These are phyloP conservation scores for Drosophila tripunctata DNA, from an alignment of 2,888 invertebrate genomes.

Conservation along the genomic window DNA sequence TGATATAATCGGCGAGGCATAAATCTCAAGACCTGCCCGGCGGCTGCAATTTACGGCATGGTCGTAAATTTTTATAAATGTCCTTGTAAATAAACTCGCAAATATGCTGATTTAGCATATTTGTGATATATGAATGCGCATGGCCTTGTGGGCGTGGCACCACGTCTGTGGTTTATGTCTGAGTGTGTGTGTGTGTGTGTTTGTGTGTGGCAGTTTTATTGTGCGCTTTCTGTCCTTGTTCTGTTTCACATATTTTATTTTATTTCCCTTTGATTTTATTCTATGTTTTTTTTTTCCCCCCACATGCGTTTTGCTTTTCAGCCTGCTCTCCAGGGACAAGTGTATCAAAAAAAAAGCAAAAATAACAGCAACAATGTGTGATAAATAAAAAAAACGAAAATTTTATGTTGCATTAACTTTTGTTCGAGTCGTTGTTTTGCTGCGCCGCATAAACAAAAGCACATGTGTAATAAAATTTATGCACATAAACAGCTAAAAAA, in stretches of 20 bases:
- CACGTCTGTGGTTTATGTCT: constrained; percentile 69
- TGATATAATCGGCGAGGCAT: constrained; percentile 74
- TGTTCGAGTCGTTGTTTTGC: constrained; percentile 24
- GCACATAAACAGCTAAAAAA: constrained; percentile 65
- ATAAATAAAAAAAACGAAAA: constrained; percentile 72
- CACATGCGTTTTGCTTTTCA: constrained; percentile 15
- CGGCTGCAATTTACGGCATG: constrained; percentile 76
- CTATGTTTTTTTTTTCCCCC: constrained; percentile 26
- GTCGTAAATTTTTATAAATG: constrained; percentile 79
- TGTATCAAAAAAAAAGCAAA: constrained; percentile 10
- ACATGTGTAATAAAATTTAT: constrained; percentile 77
- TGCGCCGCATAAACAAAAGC: constrained; percentile 69
- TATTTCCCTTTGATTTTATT: constrained; percentile 66
- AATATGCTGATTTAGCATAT: constrained; percentile 80
- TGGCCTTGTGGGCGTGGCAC: constrained; percentile 63
- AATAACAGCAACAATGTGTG: constrained; percentile 34
- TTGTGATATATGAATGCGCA: constrained; percentile 69
- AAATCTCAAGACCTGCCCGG: constrained; percentile 79
- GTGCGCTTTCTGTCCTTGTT: constrained; percentile 46
- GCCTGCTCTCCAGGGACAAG: constrained; percentile 42
- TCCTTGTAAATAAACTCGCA: constrained; percentile 80
- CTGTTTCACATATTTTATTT: constrained; percentile 41
- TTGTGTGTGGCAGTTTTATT: constrained; percentile 70
- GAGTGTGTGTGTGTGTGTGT: constrained; percentile 1
- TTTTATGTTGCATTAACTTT: constrained; percentile 76